Conservation (phyloP, 2,113 vertebrate genomes). For the Noturus placidus region DNA sequence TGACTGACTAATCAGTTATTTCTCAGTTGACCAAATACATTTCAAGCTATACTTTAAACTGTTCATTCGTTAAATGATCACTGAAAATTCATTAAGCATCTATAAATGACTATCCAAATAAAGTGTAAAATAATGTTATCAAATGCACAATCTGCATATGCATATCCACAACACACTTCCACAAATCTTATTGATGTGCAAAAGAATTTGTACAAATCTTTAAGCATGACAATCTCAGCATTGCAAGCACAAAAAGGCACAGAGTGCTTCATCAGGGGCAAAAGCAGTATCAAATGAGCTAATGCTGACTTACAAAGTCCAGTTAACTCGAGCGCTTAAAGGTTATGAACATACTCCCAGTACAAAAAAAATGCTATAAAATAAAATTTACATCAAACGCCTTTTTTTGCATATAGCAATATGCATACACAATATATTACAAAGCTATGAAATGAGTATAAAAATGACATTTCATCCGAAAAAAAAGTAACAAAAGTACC, state of each 20-base stretch:
- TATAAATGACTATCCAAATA: slow-evolving; percentile 28
- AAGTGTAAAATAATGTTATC: slow-evolving; percentile 17
- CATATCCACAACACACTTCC: slow-evolving; percentile 39
- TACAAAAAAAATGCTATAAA: slow-evolving; percentile 45
- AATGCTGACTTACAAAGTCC: slow-evolving; percentile 35
- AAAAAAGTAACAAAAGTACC: slow-evolving; percentile 44
- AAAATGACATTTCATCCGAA: slow-evolving; percentile 53
- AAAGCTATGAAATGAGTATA: slow-evolving; percentile 60
- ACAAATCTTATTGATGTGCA: slow-evolving; percentile 39
- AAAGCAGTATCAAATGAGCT: slow-evolving; percentile 41
- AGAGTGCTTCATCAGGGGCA: slow-evolving; percentile 47
- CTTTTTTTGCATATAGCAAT: slow-evolving; percentile 45
- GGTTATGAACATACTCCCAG: slow-evolving; percentile 34
- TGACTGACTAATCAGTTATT: background rate
- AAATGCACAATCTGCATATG: slow-evolving; percentile 44
- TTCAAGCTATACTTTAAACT: background rate
- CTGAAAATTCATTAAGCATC: background rate
- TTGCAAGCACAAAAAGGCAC: slow-evolving; percentile 61
- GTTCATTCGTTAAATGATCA: background rate
- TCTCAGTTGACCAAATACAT: slow-evolving; percentile 7
- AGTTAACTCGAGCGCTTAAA: slow-evolving; percentile 31
- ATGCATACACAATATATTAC: slow-evolving; percentile 60
- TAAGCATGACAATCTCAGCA: slow-evolving; percentile 38
- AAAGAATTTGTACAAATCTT: slow-evolving; percentile 49
- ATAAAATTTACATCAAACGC: slow-evolving; percentile 53